Evolutionary conservation across 2,113 vertebrate species (phyloP), one percentile per base, ranked within the genome.

Genomic region (Lethenteron camtschaticum): DNA sequence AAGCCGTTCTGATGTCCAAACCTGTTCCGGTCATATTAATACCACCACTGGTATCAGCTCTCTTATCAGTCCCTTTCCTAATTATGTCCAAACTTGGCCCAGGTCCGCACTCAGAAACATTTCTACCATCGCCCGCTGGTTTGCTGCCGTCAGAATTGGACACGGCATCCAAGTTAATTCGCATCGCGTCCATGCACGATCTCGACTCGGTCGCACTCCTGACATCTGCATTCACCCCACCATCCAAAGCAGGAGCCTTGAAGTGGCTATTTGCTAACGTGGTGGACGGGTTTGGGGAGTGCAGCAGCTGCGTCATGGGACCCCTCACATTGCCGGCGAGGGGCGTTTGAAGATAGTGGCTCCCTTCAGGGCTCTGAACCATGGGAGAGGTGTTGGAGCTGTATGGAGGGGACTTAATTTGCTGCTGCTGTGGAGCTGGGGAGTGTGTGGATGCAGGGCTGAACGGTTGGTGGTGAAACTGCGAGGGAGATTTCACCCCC

Each of bases 371-470:
- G 79, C 87, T 95, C 68, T 87, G 85, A 90, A 99, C 95, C 73
- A 96, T 78, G 0, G 94, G 90, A 5, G 94, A 96, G 0, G 92
- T 90, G 2, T 90, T 95, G 41, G 90, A 96, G 75, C 89, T 99
- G 73, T 96, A 96, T 24, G 94, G 41, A 41, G 41, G 41, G 41
- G 41, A 41, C 41, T 41, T 41, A 41, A 41, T 41, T 41, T 41
- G 41, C 41, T 41, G 41, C 41, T 41, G 94, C 24, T 66, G 63
- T 57, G 89, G 85, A 3, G 90, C 94, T 0, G 94, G 92, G 0
- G 94, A 99, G 76, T 96, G 94, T 73, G 86, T 84, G 56, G 94
- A 89, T 3, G 87, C 83, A 10, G 94, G 94, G 76, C 94, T 99
- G 78, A 92, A 96, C 57, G 87, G 86, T 80, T 96, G 94, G 79